Percentiles rank a stretch among this genome's conserved stretches.
phyloP scores from a whole-genome alignment of 2,888 invertebrate species.

The Tetheella fluctuosa region DNA sequence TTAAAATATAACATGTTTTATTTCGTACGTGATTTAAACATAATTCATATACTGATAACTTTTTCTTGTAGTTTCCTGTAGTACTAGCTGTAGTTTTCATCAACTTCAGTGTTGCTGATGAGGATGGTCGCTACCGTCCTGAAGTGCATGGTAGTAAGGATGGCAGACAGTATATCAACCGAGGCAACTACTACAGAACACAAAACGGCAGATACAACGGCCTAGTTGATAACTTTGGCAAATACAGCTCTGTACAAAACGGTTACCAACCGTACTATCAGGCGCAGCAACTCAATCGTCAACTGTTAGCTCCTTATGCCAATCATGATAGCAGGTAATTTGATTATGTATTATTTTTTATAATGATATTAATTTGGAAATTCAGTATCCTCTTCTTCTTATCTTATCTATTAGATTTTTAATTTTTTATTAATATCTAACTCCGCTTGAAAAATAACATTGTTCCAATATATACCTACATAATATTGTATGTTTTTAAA shows the following conservation, averaged over 20 bases:
- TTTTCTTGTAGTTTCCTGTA: constrained; percentile 45
- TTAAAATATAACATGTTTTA: background rate
- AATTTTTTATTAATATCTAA: no score
- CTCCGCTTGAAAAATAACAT: no score
- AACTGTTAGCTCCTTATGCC: constrained; percentile 57
- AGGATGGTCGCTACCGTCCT: constrained; percentile 78
- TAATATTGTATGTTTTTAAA: no score
- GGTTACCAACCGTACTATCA: constrained; percentile 57
- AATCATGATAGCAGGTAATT: constrained; percentile 50
- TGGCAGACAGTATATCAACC: constrained; percentile 53
- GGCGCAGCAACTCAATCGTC: constrained; percentile 44
- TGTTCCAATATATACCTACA: no score
- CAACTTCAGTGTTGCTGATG: constrained; percentile 53
- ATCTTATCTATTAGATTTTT: no score
- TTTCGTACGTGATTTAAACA: background rate
- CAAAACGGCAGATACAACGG: constrained; percentile 35
- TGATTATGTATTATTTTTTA: background rate
- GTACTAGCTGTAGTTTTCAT: constrained; percentile 48
- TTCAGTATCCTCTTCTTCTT: no score
- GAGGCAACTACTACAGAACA: constrained; percentile 40
- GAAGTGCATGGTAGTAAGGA: constrained; percentile 57
- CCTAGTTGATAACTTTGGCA: constrained; percentile 50
- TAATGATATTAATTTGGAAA: no score
- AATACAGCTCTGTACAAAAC: constrained; percentile 55
- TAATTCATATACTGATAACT: background rate